Evolutionary conservation across 1,140 invertebrate species (phyloP).

Genomic region (Rhyzopertha dominica): DNA sequence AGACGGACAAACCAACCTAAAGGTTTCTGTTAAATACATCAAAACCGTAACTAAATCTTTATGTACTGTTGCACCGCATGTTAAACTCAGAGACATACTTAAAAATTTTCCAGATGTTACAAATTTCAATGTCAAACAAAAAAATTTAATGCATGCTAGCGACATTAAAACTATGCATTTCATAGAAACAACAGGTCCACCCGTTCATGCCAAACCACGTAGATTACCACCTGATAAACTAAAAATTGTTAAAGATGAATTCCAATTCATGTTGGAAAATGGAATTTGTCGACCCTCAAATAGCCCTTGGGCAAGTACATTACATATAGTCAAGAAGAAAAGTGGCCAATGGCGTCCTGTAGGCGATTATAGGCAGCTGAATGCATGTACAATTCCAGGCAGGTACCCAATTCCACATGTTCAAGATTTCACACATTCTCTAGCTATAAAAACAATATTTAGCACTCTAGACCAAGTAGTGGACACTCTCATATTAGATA

Average conservation of each 20-base stretch:
- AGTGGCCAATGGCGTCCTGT: slow-evolving; percentile 41
- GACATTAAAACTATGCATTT: slow-evolving; percentile 15
- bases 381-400: slow-evolving; percentile 39
- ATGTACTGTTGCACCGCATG: neutral
- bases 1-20: neutral
- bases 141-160: slow-evolving; percentile 14
- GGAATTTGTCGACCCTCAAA: slow-evolving; percentile 31
- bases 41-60: neutral
- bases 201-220: slow-evolving; percentile 22
- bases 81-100: neutral
- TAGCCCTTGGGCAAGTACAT: slow-evolving; percentile 43
- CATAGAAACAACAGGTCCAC: slow-evolving; percentile 24
- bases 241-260: slow-evolving; percentile 22
- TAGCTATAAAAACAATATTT: slow-evolving; percentile 37
- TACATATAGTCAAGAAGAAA: slow-evolving; percentile 45
- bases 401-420: slow-evolving; percentile 36
- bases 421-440: slow-evolving; percentile 11
- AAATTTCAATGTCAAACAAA: no score
- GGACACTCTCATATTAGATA: no score
- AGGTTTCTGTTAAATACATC: neutral
- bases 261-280: slow-evolving; percentile 29
- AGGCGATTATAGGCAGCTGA: slow-evolving; percentile 48
- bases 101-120: slow-evolving; percentile 9
- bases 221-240: slow-evolving; percentile 27
- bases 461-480: no score